phyloP scores from a whole-genome alignment of 1,140 invertebrate species.

The Calliphora vicina region DNA sequence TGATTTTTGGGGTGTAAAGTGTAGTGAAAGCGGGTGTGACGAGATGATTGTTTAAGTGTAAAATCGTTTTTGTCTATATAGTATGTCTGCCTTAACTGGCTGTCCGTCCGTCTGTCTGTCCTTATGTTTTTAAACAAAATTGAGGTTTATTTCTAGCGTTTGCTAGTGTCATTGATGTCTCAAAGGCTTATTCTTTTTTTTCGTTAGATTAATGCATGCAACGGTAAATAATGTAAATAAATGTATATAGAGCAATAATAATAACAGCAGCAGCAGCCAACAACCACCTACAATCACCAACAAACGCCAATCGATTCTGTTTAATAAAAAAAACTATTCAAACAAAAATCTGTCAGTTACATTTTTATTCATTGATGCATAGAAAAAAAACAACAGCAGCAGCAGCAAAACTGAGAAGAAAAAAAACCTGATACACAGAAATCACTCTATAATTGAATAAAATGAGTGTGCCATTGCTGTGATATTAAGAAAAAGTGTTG shows the following conservation, averaged over 20 bases:
- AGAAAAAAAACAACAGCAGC: not conserved
- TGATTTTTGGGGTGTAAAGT: not conserved
- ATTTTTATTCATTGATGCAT: conserved; percentile 10
- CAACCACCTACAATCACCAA: not conserved
- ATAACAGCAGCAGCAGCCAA: not conserved
- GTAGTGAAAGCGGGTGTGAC: conserved; percentile 11
- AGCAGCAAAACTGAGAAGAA: not conserved
- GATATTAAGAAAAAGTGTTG: conserved; percentile 31
- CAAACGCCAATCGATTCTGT: not conserved
- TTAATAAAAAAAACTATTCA: not conserved
- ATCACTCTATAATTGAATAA: conserved; percentile 1
- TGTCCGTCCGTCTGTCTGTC: not conserved
- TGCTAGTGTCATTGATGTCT: not conserved
- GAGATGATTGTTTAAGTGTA: conserved; percentile 33
- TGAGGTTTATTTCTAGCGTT: not conserved
- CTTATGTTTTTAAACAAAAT: not conserved
- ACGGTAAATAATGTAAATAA: conserved; percentile 12
- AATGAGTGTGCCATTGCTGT: not conserved
- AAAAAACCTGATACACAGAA: not conserved
- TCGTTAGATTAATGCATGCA: not conserved
- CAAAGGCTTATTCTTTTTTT: not conserved
- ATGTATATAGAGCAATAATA: not conserved
- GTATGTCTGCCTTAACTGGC: too few species aligned
- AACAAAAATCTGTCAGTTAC: conserved; percentile 4
- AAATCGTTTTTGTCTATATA: conserved; percentile 32